phyloP scores from a whole-genome alignment of 1,140 invertebrate genomes.

The Plodia interpunctella region DNA sequence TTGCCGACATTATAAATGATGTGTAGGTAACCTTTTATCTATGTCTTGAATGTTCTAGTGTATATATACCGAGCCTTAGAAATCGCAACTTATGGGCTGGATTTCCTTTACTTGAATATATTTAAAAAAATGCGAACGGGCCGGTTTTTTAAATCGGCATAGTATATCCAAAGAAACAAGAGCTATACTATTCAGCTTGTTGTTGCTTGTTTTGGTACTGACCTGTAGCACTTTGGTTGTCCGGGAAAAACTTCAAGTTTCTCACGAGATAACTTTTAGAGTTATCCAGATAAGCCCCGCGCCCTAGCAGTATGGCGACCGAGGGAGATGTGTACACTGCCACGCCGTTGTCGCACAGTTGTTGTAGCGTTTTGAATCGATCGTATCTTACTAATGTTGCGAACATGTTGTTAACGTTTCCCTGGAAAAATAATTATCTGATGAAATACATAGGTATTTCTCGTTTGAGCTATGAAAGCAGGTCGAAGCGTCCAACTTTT shows the following conservation, averaged over 20 bases:
- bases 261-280: not conserved
- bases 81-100: too few relatives aligned
- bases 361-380: conserved; percentile 17
- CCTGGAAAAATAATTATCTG: conserved; percentile 19
- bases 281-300: not conserved
- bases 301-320: conserved; percentile 8
- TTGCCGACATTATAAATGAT: too few relatives aligned
- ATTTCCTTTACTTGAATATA: too few relatives aligned
- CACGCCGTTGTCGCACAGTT: conserved; percentile 12
- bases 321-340: conserved; percentile 19
- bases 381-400: conserved; percentile 25
- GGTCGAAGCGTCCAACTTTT: not conserved
- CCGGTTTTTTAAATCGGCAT: too few relatives aligned
- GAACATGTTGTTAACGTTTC: conserved; percentile 30
- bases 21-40: too few relatives aligned
- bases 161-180: too few relatives aligned
- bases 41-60: too few relatives aligned
- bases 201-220: too few relatives aligned
- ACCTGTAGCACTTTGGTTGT: too few relatives aligned
- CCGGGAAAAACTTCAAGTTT: not conserved
- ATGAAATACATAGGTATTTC: not conserved
- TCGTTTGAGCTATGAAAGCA: not conserved
- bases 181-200: too few relatives aligned
- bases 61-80: too few relatives aligned
- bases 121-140: too few relatives aligned